phyloP scores from a whole-genome alignment of 2,113 vertebrate genomes.

The human region DNA sequence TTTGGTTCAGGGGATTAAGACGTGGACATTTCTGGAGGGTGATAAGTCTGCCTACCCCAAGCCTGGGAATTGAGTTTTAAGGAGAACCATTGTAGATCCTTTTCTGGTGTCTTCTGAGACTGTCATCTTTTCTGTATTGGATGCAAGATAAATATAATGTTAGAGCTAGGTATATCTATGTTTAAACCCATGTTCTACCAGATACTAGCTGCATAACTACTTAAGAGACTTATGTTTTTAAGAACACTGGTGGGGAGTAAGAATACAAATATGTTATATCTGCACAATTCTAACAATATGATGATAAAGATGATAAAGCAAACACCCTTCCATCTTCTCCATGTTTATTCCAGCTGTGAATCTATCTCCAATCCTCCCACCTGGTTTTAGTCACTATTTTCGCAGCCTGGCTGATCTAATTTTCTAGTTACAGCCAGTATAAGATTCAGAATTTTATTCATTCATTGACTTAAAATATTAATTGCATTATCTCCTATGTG shows the following conservation, averaged over 20 bases:
- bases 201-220: background rate
- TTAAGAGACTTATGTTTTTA: background rate
- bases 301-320: background rate
- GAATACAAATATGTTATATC: background rate
- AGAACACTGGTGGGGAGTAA: background rate
- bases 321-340: background rate
- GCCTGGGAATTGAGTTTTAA: background rate
- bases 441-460: conserved; percentile 6
- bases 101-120: background rate
- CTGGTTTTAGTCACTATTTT: background rate
- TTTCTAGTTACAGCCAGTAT: background rate
- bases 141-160: conserved; percentile 18
- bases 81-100: background rate
- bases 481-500: background rate
- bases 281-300: background rate
- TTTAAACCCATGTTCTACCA: conserved; percentile 6
- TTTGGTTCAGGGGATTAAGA: background rate
- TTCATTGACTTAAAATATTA: background rate
- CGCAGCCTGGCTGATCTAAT: background rate
- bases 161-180: background rate
- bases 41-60: background rate
- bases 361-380: background rate
- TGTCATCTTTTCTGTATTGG: background rate
- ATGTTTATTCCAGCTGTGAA: background rate
- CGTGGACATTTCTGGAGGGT: background rate